Evolutionary conservation across 2,113 vertebrate genomes (phyloP).

Genomic region (Psilopogon haemacephalus): DNA sequence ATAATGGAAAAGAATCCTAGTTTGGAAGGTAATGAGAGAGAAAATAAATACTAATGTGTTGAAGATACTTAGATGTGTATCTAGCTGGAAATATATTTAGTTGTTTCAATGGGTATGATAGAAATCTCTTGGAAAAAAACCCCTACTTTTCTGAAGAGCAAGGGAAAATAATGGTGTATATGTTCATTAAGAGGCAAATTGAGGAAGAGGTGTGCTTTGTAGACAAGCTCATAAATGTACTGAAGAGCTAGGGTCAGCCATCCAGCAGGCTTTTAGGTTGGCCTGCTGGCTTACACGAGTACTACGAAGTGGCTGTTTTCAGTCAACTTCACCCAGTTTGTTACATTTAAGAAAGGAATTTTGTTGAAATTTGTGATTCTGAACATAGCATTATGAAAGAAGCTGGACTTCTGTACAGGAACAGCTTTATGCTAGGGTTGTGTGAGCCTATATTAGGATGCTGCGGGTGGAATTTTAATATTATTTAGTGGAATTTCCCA

Average conservation of each 20-base stretch:
- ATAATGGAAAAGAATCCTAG: not conserved
- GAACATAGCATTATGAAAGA: not conserved
- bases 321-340: not conserved
- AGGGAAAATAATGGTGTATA: not conserved
- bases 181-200: not conserved
- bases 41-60: not conserved
- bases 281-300: not conserved
- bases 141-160: not conserved
- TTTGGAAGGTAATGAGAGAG: not conserved
- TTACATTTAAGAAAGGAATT: not conserved
- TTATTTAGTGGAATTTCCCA: conserved; percentile 46
- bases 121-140: not conserved
- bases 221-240: not conserved
- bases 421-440: not conserved
- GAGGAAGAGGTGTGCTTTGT: not conserved
- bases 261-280: not conserved
- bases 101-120: not conserved
- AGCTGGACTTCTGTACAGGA: not conserved
- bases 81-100: not conserved
- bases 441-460: not conserved
- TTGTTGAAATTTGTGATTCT: not conserved
- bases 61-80: not conserved
- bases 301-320: not conserved
- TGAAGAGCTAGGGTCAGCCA: not conserved
- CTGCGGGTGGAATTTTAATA: conserved; percentile 10